Base-by-base conservation (phyloP, 1,140 invertebrate species). In the Dreissena polymorpha region DNA sequence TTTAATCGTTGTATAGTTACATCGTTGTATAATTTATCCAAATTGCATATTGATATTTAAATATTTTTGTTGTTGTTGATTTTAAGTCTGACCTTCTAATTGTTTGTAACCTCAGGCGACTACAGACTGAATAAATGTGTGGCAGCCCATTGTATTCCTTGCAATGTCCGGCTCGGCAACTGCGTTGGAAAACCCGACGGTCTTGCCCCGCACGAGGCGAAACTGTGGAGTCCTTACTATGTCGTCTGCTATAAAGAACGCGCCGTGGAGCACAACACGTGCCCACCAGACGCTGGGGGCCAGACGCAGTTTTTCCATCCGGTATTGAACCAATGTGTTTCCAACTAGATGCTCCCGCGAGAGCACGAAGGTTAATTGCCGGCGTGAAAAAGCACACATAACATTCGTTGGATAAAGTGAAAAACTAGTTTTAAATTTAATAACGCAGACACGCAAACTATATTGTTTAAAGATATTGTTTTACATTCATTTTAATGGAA, bases 181-280 rank as follows among this genome's bases (percentile, higher is more conserved):
- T 86, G 85, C 49, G 85, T 84, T 50, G 76, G 72, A 0, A 84
- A 81, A 39, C 29, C 64, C 51, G 82, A 86, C 55, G 85, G 85
- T 16, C 25, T 81, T 16, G 29, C 73, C 63, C 57, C 78, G 16
- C 81, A 86, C 50, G 55, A 49, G 18, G 55, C 57, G 7, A 86
- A 76, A 81, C 25, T 73, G 16, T 81, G 78, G 78, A 83, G 29
- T 69, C 85, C 85, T 13, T 84, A 69, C 50, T 84, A 76, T 49
- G 77, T 86, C 39, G 51, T 84, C 13, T 86, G 85, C 55, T 79
- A 84, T 23, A 72, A 73, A 57, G 81, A 81, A 16, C 72, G 85
- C 74, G 73, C 68, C 25, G 27, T n/a, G 83, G 14, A 81, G 72
- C 6, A 72, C 18, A 73, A 74, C 6, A 64, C 72, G 14, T 86